Evolutionary conservation across 2,888 invertebrate genomes (phyloP), one percentile per base, ranked within the genome.

Genomic region (Nipponacmea schrenckii): DNA sequence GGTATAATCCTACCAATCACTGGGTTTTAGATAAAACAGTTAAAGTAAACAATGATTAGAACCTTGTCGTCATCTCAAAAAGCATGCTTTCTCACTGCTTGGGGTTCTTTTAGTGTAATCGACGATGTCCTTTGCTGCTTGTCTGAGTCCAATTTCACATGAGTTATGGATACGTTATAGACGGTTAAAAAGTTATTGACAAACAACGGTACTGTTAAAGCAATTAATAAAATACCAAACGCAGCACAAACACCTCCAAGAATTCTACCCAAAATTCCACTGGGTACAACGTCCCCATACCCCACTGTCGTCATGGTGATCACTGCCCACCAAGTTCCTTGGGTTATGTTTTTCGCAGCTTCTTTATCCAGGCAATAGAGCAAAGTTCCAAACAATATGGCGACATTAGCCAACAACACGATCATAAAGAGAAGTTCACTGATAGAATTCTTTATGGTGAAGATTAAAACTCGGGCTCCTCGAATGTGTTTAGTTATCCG

Each of bases 271-370:
- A 27, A 20, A 8, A 66, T 46, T 56, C 48, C 62, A 1, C 31
- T 64, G 20, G 74, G 74, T 15, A 74, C 74, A 15, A 74, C 27
- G 63, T 74, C 74, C 0, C 74, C 74, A 39, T 71, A 71, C 1
- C 74, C 74, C n/a, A 74, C 71, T 0, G 74, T 74, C 26, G 74
- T 71, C 69, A 71, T 71, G 27, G 74, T 74, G 31, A 74, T 67
- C 17, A 74, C 12, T 27, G 71, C 69, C 64, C 48, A 74, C 74
- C 74, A 71, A 27, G 67, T 67, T 44, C 69, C 74, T 17, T 62
- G 15, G 0, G 71, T 69, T 8, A 74, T 62, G 63, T 66, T 44
- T 26, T n/a, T 46, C 65, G 71, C 69, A 10, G 15, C 20, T 0
- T 26, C 14, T 12, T 24, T 44, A 62, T 65, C 45, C 20, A 66